Evolutionary conservation across 2,888 invertebrate species (phyloP).

Genomic region (Pammene aurita): DNA sequence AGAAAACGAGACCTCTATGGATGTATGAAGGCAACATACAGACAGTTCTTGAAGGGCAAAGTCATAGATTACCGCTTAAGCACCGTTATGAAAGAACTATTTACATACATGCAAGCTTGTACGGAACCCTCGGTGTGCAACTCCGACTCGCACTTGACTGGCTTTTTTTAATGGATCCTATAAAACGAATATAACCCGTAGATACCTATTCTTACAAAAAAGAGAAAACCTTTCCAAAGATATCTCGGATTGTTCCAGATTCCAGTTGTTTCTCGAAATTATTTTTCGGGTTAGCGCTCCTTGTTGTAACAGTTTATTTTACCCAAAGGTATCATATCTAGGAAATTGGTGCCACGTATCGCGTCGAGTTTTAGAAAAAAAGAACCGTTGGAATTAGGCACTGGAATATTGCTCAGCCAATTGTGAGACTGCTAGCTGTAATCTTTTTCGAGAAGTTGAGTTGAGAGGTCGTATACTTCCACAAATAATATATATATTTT

Average conservation of each 20-base stretch:
- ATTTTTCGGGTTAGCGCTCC: constrained; percentile 73
- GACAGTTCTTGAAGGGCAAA: no score
- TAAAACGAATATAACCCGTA: no score
- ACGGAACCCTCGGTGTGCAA: no score
- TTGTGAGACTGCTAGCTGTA: constrained; percentile 21
- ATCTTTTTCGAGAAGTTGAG: constrained; percentile 25
- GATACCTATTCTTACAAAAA: no score
- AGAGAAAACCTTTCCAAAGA: background rate
- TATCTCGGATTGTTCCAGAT: constrained; percentile 48
- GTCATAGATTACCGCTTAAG: no score
- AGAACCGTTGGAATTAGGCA: constrained; percentile 41
- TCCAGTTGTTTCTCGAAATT: constrained; percentile 77
- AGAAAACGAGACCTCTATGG: no score
- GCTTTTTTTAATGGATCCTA: no score
- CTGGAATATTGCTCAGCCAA: constrained; percentile 36
- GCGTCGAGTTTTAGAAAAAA: constrained; percentile 63
- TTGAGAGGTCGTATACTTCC: constrained; percentile 5
- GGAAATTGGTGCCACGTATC: constrained; percentile 76
- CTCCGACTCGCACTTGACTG: no score
- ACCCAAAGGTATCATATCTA: constrained; percentile 76
- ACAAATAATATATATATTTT: no score
- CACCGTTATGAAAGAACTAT: no score
- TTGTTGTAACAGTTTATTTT: constrained; percentile 77
- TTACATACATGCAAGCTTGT: no score
- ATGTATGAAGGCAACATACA: no score